These are phyloP conservation scores for Listronotus bonariensis DNA, from an alignment of 1,140 invertebrate genomes.

Conservation along the genomic window DNA sequence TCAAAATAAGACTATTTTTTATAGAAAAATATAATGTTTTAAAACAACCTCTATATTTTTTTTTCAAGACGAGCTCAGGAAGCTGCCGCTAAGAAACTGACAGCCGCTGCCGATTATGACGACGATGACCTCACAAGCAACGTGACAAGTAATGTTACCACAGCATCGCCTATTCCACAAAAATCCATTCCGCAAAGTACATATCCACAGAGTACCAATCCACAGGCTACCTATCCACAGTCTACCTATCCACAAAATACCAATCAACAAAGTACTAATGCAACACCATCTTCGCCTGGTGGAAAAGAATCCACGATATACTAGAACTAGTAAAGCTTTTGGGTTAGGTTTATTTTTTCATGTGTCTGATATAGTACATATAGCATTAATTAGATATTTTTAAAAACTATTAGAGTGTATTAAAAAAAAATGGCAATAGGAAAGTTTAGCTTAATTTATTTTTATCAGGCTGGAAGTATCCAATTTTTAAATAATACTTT, in stretches of 20 bases:
- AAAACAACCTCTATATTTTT: no score
- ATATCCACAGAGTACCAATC: not conserved
- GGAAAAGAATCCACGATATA: conserved; percentile 18
- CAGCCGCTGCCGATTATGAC: conserved; percentile 37
- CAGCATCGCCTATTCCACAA: conserved; percentile 12
- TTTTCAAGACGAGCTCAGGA: conserved; percentile 43
- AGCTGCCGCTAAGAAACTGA: conserved; percentile 44
- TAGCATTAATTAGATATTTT: no score
- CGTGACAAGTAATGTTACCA: conserved; percentile 29
- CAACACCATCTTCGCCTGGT: conserved; percentile 3
- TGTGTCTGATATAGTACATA: no score
- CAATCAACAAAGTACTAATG: not conserved
- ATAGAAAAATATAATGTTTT: no score
- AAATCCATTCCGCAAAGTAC: not conserved
- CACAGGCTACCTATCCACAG: no score
- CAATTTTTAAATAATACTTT: no score
- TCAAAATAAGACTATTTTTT: no score
- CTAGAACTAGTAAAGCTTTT: not conserved
- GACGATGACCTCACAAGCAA: conserved; percentile 35
- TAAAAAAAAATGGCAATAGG: no score
- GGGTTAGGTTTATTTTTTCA: not conserved
- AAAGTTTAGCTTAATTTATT: no score
- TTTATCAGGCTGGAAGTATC: no score
- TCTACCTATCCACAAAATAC: not conserved
- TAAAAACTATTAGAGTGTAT: no score